Evolutionary conservation across 2,888 invertebrate species (phyloP).

Genomic region (Melinopterus prodromus): DNA sequence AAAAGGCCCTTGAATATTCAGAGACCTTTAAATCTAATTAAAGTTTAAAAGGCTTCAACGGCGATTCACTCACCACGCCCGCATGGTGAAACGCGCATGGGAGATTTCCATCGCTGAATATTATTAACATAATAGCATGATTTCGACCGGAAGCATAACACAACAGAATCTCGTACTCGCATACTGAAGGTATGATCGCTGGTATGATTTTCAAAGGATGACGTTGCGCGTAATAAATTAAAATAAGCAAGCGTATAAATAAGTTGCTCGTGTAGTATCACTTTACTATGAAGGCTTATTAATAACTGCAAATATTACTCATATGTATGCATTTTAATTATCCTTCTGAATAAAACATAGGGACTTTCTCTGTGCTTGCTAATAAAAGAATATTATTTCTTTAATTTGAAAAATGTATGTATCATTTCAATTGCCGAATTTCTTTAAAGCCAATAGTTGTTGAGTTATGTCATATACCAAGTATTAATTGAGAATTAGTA

Average conservation of each 20-base stretch:
- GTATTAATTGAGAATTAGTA: too few species aligned
- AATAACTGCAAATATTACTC: neutral
- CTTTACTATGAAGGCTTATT: neutral
- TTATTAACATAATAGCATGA: neutral
- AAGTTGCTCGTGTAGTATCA: neutral
- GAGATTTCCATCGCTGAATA: constrained; percentile 4
- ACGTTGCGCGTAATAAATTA: neutral
- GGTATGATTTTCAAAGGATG: neutral
- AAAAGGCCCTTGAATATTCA: constrained; percentile 16
- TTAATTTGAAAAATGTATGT: too few species aligned
- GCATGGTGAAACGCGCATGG: neutral
- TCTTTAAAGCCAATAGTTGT: too few species aligned
- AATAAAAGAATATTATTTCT: too few species aligned
- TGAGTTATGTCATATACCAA: too few species aligned
- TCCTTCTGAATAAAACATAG: neutral
- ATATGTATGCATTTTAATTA: neutral
- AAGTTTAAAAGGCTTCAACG: constrained; percentile 8
- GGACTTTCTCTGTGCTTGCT: too few species aligned
- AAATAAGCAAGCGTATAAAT: neutral
- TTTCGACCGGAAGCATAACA: constrained; percentile 4
- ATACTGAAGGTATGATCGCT: neutral
- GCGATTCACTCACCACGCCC: constrained; percentile 8
- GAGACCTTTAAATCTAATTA: constrained; percentile 19
- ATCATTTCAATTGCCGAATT: too few species aligned
- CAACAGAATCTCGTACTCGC: neutral